These are phyloP conservation scores for Microhierax caerulescens DNA, from an alignment of 2,797 vertebrate genomes.

Conservation along the genomic window DNA sequence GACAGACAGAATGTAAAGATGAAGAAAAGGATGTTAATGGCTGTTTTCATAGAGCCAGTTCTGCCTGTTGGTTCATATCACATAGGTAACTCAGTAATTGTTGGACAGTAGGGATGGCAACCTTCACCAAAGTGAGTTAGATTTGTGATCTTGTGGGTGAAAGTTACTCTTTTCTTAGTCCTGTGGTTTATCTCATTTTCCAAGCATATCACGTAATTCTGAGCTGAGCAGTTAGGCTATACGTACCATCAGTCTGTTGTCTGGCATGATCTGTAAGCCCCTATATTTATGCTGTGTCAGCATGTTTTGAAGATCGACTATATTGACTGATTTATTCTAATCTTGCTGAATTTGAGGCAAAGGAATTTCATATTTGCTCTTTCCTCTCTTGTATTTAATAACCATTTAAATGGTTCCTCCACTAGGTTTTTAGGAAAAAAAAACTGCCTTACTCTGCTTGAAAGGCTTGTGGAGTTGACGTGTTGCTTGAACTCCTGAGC, in stretches of 20 bases:
- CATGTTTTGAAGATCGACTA: neutral
- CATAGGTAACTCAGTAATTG: neutral
- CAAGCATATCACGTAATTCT: neutral
- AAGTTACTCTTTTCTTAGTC: neutral
- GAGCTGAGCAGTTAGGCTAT: neutral
- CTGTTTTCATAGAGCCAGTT: neutral
- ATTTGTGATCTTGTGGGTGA: neutral
- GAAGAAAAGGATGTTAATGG: neutral
- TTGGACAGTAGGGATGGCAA: neutral
- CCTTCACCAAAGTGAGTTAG: neutral
- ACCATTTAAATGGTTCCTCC: neutral
- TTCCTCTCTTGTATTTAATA: neutral
- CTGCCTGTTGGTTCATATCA: neutral
- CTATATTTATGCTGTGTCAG: neutral
- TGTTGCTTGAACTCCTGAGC: neutral
- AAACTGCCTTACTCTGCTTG: neutral
- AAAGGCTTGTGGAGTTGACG: neutral
- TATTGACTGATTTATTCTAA: neutral
- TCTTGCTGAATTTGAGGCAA: neutral
- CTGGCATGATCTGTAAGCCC: neutral
- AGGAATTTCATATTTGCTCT: neutral
- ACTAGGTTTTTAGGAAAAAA: neutral
- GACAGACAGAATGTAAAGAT: neutral
- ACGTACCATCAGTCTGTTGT: neutral
- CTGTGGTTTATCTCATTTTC: neutral